Base-by-base conservation (phyloP, 1,140 invertebrate genomes). In the Cotesia typhae region DNA sequence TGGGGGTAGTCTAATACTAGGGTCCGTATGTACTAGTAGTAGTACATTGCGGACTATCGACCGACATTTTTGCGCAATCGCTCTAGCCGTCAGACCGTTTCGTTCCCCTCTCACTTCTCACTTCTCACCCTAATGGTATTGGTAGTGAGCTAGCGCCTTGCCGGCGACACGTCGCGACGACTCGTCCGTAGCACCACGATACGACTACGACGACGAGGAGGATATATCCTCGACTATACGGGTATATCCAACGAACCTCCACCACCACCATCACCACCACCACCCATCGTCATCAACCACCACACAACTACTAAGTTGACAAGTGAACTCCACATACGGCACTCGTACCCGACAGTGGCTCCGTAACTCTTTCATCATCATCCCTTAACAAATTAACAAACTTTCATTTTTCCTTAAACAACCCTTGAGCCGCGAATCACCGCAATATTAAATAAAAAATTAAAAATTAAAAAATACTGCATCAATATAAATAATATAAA, bases 31-130 rank as follows among this genome's bases (percentile, higher is more conserved):
- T 69, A 59, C 76, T 77, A 77, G 80, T 69, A 59, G 75, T 77
- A 77, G 80, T 80, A 80, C 79, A 82, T 83, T 85, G 84, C 84
- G 83, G 84, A 85, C 80, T 85, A 85, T 85, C 84, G 84, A 85
- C 83, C 84, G 79, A 73, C 75, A 72, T 73, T 72, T 47, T 64
- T 61, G 76, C 79, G 82, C 83, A 78, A 81, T 82, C 84, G 83
- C 80, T 52, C 38, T 4, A 37, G 41, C 60, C 35, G 69, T 71
- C 70, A 53, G 57, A 65, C 38, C 52, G 28, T 57, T 36, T 68
- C 41, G 47, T 63, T 60, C 74, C 78, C 82, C 79, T 80, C 78
- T 79, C 80, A 79, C 76, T 60, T 74, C 78, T 81, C 79, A 80
- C 78, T 79, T 81, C 79, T 75, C 75, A 77, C 77, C 78, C 78